Percentiles rank a stretch among this genome's conserved stretches.
These are phyloP conservation scores for Metopia argyrocephala DNA, from an alignment of 2,888 invertebrate genomes.

Conservation along the genomic window DNA sequence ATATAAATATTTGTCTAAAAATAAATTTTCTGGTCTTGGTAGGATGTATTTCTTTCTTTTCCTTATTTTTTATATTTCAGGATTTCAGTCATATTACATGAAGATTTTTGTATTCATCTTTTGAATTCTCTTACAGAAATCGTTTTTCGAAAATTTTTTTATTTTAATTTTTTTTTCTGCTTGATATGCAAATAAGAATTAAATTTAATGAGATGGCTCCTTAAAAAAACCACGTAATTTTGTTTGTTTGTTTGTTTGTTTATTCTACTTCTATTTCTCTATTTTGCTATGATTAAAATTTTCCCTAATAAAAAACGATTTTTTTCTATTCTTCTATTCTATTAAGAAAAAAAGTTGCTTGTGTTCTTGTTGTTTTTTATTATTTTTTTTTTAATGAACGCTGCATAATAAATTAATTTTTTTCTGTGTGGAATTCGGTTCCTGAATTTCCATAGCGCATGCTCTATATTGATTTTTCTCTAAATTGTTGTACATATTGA, in stretches of 20 bases:
- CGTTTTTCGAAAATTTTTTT: neutral
- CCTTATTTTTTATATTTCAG: neutral
- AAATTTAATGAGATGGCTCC: neutral
- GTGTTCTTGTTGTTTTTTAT: neutral
- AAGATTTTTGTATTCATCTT: neutral
- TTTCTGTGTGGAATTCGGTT: conserved; percentile 18
- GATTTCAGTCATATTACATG: neutral
- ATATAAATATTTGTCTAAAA: too few relatives aligned
- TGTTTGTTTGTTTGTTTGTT: neutral
- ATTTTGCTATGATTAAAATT: neutral
- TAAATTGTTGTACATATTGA: conserved; percentile 2
- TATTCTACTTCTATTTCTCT: neutral
- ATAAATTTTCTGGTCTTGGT: too few relatives aligned
- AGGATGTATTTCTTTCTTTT: too few relatives aligned
- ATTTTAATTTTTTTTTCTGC: neutral
- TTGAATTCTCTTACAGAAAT: neutral
- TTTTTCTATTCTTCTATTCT: neutral
- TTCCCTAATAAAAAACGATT: neutral
- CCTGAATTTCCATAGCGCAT: conserved; percentile 56
- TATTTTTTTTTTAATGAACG: neutral
- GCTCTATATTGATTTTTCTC: conserved; percentile 66
- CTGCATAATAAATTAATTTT: neutral
- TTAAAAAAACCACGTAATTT: too few relatives aligned
- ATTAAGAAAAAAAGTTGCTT: neutral
- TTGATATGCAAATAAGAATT: neutral